Conservation (phyloP, 2,888 invertebrate genomes). For the Thereva unica region DNA sequence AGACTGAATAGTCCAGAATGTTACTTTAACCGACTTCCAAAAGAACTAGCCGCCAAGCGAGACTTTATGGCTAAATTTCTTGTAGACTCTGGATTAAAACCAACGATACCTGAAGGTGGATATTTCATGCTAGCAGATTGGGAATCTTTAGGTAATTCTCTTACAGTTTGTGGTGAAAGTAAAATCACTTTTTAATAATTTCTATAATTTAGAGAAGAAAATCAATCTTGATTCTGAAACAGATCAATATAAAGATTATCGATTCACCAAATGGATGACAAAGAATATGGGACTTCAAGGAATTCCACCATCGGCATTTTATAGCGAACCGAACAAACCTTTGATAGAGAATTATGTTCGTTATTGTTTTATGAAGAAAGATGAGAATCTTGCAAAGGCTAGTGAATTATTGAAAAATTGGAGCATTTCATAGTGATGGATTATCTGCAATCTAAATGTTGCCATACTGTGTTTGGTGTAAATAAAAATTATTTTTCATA, state of each 20-base stretch:
- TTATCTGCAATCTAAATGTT: too few relatives aligned
- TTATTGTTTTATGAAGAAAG: conserved; percentile 93
- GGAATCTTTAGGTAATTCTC: conserved; percentile 67
- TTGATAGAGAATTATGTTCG: conserved; percentile 85
- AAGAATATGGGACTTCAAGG: conserved; percentile 89
- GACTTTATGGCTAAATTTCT: conserved; percentile 78
- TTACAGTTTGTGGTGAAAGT: conserved; percentile 27
- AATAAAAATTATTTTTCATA: too few relatives aligned
- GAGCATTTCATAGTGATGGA: conserved; percentile 45
- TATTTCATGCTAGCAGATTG: conserved; percentile 97
- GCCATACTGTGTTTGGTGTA: too few relatives aligned
- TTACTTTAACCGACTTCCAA: conserved; percentile 77
- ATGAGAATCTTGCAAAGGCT: conserved; percentile 71
- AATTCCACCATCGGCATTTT: conserved; percentile 95
- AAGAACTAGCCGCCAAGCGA: conserved; percentile 75
- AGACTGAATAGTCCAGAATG: conserved; percentile 74
- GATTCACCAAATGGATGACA: conserved; percentile 94
- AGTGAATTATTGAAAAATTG: conserved; percentile 68
- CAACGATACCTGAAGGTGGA: conserved; percentile 93
- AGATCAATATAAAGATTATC: conserved; percentile 81
- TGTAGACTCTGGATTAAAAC: conserved; percentile 80
- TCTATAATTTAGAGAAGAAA: conserved; percentile 61
- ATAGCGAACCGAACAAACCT: conserved; percentile 75
- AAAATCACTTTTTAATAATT: neutral
- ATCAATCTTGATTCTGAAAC: conserved; percentile 70